These are phyloP conservation scores for roundworm (Caenorhabditis elegans) DNA, from an alignment of 1,140 invertebrate species.

Conservation along the genomic window WBcel235 BX284606.5:10530501-10531000, in stretches of 20 bases:
- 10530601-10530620: not conserved
- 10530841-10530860: conserved; percentile 39
- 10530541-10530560: conserved; percentile 34
- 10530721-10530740: conserved; percentile 28
- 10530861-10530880: conserved; percentile 38
- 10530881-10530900: conserved; percentile 37
- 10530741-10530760: not conserved
- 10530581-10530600: not conserved
- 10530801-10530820: too few relatives aligned
- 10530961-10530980: conserved; percentile 13
- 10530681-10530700: conserved; percentile 31
- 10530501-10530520: conserved; percentile 24
- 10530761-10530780: not conserved
- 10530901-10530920: conserved; percentile 31
- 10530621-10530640: not conserved
- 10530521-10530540: conserved; percentile 38
- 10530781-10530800: not conserved
- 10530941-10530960: conserved; percentile 33
- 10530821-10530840: conserved; percentile 35
- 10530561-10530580: conserved; percentile 20
- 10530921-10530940: conserved; percentile 36
- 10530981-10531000: not conserved
- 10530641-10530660: conserved; percentile 28
- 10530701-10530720: not conserved
- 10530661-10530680: conserved; percentile 27